Percentiles rank a stretch among this genome's conserved stretches.
Evolutionary conservation across 2,797 vertebrate genomes (phyloP).

Genomic region (Sitta carolinensis): DNA sequence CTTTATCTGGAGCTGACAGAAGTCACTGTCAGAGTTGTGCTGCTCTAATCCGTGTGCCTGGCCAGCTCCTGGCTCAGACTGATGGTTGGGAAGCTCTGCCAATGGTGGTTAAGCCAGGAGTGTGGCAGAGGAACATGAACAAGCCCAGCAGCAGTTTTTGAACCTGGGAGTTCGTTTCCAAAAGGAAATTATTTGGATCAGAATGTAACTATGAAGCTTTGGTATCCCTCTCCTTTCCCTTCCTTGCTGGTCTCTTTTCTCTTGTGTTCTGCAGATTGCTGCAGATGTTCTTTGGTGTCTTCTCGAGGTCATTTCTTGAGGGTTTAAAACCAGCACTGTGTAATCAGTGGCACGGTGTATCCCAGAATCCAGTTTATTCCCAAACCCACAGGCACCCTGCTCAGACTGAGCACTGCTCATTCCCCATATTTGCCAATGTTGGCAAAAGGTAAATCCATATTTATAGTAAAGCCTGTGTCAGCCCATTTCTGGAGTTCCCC

Average conservation of each 20-base stretch:
- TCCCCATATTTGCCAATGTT: neutral
- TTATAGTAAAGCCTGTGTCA: slow-evolving; percentile 53
- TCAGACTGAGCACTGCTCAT: neutral
- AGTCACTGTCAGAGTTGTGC: neutral
- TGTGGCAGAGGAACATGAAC: neutral
- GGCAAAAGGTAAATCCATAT: neutral
- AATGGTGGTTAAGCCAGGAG: neutral
- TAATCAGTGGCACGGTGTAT: neutral
- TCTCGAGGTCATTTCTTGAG: neutral
- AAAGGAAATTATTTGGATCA: neutral
- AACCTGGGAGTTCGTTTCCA: neutral
- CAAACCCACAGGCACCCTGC: neutral
- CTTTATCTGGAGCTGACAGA: neutral
- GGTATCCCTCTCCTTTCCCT: neutral
- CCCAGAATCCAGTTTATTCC: neutral
- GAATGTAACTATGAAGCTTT: slow-evolving; percentile 18
- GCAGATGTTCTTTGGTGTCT: neutral
- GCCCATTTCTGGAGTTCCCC: slow-evolving; percentile 15
- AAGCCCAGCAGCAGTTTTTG: neutral
- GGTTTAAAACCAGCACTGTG: neutral
- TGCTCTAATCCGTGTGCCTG: neutral
- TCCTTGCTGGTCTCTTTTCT: slow-evolving; percentile 23
- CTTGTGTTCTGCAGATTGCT: neutral
- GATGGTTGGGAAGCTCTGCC: neutral
- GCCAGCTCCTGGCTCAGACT: slow-evolving; percentile 2